Conservation (phyloP, 1,140 invertebrate genomes). For the Dendroctonus ponderosae region DNA sequence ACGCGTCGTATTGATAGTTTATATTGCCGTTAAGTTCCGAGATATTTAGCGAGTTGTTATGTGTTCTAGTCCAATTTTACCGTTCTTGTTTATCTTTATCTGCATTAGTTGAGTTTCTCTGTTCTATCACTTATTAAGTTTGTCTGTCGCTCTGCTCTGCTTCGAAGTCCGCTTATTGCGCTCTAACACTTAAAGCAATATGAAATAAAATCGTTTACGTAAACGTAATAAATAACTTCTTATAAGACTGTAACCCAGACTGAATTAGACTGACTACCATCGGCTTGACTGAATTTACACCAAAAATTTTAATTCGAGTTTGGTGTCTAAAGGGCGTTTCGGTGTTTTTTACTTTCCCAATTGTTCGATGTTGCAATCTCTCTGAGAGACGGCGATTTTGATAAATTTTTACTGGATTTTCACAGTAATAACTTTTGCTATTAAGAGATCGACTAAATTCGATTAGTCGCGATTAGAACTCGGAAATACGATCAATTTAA, state of each 20-base stretch:
- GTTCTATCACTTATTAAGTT: constrained; percentile 1
- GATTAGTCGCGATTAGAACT: constrained; percentile 3
- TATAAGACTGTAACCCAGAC: constrained; percentile 43
- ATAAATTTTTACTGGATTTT: constrained; percentile 28
- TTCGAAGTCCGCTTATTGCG: too few species aligned
- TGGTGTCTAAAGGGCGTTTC: constrained; percentile 38
- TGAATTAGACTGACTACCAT: constrained; percentile 42
- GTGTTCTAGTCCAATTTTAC: constrained; percentile 17
- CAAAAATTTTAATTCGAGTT: constrained; percentile 37
- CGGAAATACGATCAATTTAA: constrained; percentile 21
- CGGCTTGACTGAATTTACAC: constrained; percentile 44
- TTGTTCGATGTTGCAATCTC: constrained; percentile 30
- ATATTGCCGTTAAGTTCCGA: constrained; percentile 23
- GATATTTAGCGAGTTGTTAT: constrained; percentile 17
- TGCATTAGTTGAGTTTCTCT: not conserved
- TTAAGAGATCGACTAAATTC: constrained; percentile 2
- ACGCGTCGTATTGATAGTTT: constrained; percentile 34
- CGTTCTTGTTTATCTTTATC: constrained; percentile 17
- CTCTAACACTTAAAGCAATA: constrained; percentile 10
- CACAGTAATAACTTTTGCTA: constrained; percentile 13
- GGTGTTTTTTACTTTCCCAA: constrained; percentile 30
- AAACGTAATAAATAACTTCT: constrained; percentile 21
- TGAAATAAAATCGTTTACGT: constrained; percentile 10
- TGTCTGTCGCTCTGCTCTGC: too few species aligned
- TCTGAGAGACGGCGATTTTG: constrained; percentile 30